Base-by-base conservation (phyloP, 2,888 invertebrate species). In the Tinea semifulvella region DNA sequence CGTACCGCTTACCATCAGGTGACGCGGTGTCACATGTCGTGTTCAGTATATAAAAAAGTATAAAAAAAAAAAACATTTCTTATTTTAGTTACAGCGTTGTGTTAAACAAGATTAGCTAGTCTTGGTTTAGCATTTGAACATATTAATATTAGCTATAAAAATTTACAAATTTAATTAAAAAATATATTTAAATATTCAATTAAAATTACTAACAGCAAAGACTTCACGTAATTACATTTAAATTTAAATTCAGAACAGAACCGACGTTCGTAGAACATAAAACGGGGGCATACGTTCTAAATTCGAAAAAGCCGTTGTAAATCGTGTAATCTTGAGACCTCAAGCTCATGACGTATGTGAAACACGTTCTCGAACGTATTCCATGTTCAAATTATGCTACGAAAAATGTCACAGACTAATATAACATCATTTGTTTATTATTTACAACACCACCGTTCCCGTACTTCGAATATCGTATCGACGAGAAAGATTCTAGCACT, bases 301-400 rank as follows among this genome's bases (percentile, higher is more conserved):
- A 72, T 73, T 60, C 69, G 72, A 76, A 76, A 76, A 75, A 75
- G 71, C 74, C 72, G 61, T 56, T 68, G 67, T 72, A 74, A 69
- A 73, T 73, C 75, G 71, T 67, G 67, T 76, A 76, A 75, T 77
- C 77, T 76, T 77, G 74, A 77, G 75, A 73, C 72, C 71, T 66
- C 48, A 17, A 44, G 63, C 70, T 73, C 70, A 71, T 76, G 71
- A 73, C 69, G 77, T 72, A 77, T 77, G 77, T 68, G 63, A 62
- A 60, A 68, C 79, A 77, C 76, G 77, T 77, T 61, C 63, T 52
- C 53, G 54, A 54, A 56, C 58, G 8, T 17, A 57, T 58, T 60
- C 61, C 54, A 51, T 56, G 69, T 75, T 67, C 73, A 64, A 58
- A 75, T 62, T 74, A 60, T 6, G 19, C 4, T 31, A 43, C 36